Percentiles rank a stretch among this genome's conserved stretches.
phyloP scores from a whole-genome alignment of 2,888 invertebrate species.

The Tachina fera region DNA sequence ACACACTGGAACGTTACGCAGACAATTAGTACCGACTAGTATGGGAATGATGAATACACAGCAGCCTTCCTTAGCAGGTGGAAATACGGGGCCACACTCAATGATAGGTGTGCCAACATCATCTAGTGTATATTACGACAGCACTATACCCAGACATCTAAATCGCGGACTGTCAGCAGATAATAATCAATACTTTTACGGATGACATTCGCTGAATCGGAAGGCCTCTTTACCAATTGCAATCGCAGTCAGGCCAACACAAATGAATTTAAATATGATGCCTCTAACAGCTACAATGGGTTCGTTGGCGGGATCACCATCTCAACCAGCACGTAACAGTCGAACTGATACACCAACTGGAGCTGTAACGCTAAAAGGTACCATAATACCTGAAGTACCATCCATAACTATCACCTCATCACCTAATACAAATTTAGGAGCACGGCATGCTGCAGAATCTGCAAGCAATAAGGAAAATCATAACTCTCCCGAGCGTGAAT shows the following conservation, averaged over 20 bases:
- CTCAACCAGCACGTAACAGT: conserved; percentile 45
- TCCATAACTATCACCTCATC: conserved; percentile 79
- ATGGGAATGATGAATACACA: conserved; percentile 77
- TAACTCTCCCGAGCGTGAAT: conserved; percentile 53
- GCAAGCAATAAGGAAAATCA: conserved; percentile 58
- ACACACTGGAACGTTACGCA: conserved; percentile 79
- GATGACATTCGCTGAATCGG: conserved; percentile 82
- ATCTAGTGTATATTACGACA: conserved; percentile 79
- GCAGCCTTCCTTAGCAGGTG: conserved; percentile 74
- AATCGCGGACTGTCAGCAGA: conserved; percentile 79
- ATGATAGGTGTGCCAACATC: conserved; percentile 75
- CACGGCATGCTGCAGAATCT: conserved; percentile 75
- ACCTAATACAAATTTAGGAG: conserved; percentile 75
- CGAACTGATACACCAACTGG: conserved; percentile 77
- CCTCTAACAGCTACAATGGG: conserved; percentile 79
- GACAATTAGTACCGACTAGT: conserved; percentile 80
- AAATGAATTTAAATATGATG: conserved; percentile 78
- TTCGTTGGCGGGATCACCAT: conserved; percentile 64
- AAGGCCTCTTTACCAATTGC: conserved; percentile 79
- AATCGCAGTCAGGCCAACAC: conserved; percentile 77
- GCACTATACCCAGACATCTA: conserved; percentile 80
- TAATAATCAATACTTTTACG: conserved; percentile 80
- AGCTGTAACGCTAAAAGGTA: conserved; percentile 69
- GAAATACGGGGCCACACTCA: conserved; percentile 72
- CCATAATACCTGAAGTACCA: conserved; percentile 77